Evolutionary conservation across 2,797 vertebrate species (phyloP).

Genomic region (Potorous gilbertii): DNA sequence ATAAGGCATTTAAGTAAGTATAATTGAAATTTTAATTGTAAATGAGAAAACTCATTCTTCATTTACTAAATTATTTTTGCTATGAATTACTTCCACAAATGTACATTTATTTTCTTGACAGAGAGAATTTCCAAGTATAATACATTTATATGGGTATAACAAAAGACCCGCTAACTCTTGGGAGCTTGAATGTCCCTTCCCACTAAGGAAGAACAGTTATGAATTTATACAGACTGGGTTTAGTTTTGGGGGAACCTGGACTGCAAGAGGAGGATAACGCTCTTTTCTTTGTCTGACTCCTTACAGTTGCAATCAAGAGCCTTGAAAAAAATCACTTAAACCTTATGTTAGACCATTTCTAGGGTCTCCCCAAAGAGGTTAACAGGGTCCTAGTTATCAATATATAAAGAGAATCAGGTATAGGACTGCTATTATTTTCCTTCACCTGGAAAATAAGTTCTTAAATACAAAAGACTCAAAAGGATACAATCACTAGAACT

Average conservation of each 20-base stretch:
- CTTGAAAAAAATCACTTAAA: neutral
- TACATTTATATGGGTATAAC: constrained; percentile 44
- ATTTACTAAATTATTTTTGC: constrained; percentile 62
- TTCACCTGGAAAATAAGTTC: neutral
- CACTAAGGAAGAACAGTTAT: neutral
- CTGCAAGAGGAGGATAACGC: neutral
- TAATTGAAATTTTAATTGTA: constrained; percentile 77
- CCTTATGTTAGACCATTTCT: neutral
- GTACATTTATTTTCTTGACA: constrained; percentile 60
- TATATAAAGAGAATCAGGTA: neutral
- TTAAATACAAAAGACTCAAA: neutral
- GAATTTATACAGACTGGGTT: neutral
- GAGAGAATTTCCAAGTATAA: constrained; percentile 70
- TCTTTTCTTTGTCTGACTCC: neutral
- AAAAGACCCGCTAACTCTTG: neutral
- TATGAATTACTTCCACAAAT: constrained; percentile 48
- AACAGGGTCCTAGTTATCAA: neutral
- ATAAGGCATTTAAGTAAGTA: constrained; percentile 62
- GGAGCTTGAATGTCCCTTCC: neutral
- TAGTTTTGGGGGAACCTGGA: neutral
- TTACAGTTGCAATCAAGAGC: neutral
- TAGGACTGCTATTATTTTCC: neutral
- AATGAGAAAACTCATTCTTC: constrained; percentile 63
- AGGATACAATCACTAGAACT: neutral
- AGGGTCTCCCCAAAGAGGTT: neutral